Conservation (phyloP, 2,797 vertebrate species). For the Sternarchorhynchus goeldii region DNA sequence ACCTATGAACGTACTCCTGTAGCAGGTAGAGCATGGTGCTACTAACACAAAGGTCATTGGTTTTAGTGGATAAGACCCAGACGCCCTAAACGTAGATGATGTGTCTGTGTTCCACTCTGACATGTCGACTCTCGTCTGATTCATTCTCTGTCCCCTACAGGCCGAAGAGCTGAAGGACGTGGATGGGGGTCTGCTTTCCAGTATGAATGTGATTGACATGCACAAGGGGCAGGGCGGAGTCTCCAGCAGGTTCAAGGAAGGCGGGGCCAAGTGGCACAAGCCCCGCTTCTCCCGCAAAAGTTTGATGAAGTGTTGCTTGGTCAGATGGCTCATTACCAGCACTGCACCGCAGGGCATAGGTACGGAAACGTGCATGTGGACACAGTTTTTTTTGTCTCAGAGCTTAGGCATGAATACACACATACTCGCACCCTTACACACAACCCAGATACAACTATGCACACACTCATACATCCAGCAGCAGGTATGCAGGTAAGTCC, state of each 20-base stretch:
- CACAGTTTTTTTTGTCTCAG: too few relatives aligned
- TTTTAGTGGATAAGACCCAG: too few relatives aligned
- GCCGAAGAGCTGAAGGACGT: constrained; percentile 66
- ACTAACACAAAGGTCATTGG: too few relatives aligned
- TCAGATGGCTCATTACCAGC: constrained; percentile 76
- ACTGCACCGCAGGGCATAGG: constrained; percentile 70
- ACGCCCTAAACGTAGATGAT: too few relatives aligned
- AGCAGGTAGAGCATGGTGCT: too few relatives aligned
- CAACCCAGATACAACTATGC: neutral
- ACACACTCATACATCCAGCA: too few relatives aligned
- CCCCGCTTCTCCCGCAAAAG: constrained; percentile 66
- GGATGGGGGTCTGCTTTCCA: constrained; percentile 62
- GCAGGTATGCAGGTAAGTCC: too few relatives aligned
- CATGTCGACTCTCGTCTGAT: neutral
- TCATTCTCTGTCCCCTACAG: constrained; percentile 35
- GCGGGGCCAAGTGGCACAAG: constrained; percentile 68
- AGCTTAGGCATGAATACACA: neutral
- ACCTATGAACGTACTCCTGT: too few relatives aligned
- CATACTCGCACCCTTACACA: constrained; percentile 3
- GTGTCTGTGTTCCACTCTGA: too few relatives aligned
- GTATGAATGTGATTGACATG: constrained; percentile 55
- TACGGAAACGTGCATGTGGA: constrained; percentile 45
- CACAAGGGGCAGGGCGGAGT: constrained; percentile 34
- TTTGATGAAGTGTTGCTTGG: constrained; percentile 74
- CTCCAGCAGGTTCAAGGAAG: constrained; percentile 62